phyloP scores from a whole-genome alignment of 2,797 vertebrate genomes.

The Spizella passerina region DNA sequence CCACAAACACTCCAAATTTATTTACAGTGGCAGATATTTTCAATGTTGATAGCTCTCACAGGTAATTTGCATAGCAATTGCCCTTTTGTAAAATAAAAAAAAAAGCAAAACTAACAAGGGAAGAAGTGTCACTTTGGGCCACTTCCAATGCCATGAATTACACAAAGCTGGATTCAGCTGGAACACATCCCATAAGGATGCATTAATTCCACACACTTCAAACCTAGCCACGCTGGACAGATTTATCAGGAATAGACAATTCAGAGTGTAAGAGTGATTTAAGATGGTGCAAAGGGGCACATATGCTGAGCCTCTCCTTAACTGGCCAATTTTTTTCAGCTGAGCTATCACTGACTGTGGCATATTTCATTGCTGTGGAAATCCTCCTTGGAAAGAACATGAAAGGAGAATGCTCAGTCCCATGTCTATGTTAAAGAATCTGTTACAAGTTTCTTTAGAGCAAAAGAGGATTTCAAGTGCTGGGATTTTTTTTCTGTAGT shows the following conservation, averaged over 20 bases:
- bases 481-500: not conserved
- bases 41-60: not conserved
- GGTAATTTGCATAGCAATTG: not conserved
- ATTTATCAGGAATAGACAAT: not conserved
- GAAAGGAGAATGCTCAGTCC: not conserved
- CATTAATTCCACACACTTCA: not conserved
- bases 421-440: not conserved
- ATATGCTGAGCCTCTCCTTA: not conserved
- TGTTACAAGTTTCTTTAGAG: not conserved
- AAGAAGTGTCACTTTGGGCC: not conserved
- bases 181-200: not conserved
- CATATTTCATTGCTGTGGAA: constrained; percentile 1
- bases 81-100: not conserved
- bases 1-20: not conserved
- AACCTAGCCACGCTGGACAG: not conserved
- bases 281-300: not conserved
- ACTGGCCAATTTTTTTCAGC: not conserved
- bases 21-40: not conserved
- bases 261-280: not conserved
- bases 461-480: not conserved
- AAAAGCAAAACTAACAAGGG: not conserved
- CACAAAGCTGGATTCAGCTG: not conserved
- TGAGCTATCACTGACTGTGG: not conserved
- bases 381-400: not conserved
- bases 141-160: not conserved